These are phyloP conservation scores for Cyclina sinensis DNA, from an alignment of 1,140 invertebrate species.

Conservation along the genomic window DNA sequence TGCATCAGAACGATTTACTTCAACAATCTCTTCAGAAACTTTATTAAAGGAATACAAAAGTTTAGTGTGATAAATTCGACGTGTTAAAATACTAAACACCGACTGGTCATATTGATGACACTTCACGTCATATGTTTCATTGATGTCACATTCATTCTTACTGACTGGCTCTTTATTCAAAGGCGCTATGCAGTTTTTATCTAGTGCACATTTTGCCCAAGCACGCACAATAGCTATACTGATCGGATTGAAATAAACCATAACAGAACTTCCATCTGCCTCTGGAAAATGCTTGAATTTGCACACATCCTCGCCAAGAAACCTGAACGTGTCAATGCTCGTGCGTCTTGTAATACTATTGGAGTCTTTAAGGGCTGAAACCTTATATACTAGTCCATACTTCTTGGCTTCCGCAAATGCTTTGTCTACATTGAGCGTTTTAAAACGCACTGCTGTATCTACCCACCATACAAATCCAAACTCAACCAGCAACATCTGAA, in stretches of 20 bases:
- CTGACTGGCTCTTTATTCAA: not conserved
- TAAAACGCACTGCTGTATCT: constrained; percentile 12
- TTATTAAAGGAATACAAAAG: not conserved
- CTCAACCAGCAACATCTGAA: constrained; percentile 25
- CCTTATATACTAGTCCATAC: not conserved
- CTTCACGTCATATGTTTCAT: not conserved
- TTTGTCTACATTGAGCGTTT: not conserved
- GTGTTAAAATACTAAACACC: constrained; percentile 20
- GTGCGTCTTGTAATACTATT: not conserved
- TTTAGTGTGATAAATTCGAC: constrained; percentile 10
- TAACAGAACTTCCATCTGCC: not conserved
- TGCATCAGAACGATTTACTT: not conserved
- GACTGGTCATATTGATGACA: constrained; percentile 43
- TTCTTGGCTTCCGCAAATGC: not conserved
- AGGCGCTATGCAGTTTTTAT: constrained; percentile 25
- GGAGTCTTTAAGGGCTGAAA: too few relatives aligned
- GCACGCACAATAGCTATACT: not conserved
- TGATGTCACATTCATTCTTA: not conserved
- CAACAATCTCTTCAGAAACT: not conserved
- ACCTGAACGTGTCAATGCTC: not conserved
- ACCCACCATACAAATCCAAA: constrained; percentile 43
- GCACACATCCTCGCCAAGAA: constrained; percentile 23
- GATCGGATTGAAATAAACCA: not conserved
- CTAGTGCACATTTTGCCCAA: constrained; percentile 36
- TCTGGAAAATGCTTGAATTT: constrained; percentile 14